Percentiles rank a stretch among this genome's conserved stretches.
phyloP scores from a whole-genome alignment of 2,113 vertebrate species.

The Tachuris rubrigastra region DNA sequence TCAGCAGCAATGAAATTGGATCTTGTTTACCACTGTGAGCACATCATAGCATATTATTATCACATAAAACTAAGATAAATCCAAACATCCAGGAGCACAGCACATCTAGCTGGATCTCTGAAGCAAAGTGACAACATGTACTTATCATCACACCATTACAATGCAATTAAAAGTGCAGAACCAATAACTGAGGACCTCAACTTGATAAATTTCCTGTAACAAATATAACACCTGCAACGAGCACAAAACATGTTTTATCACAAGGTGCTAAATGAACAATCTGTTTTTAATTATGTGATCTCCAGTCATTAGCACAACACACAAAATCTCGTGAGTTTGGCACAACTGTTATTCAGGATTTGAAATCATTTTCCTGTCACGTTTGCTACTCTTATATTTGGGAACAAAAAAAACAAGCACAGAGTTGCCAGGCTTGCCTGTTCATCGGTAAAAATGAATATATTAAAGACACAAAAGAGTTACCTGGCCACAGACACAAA shows the following conservation, averaged over 20 bases:
- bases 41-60: not conserved
- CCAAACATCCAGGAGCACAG: not conserved
- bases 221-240: not conserved
- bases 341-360: not conserved
- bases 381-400: not conserved
- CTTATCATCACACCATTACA: not conserved
- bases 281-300: not conserved
- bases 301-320: not conserved
- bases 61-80: not conserved
- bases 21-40: not conserved
- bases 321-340: not conserved
- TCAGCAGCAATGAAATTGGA: not conserved
- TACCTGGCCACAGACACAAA: not conserved
- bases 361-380: not conserved
- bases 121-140: not conserved
- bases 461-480: not conserved
- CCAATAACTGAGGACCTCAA: not conserved
- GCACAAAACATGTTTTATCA: not conserved
- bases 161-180: not conserved
- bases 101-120: not conserved
- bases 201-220: not conserved
- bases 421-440: not conserved
- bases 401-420: not conserved
- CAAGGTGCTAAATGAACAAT: not conserved
- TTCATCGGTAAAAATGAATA: not conserved